Base-by-base conservation (phyloP, 2,113 vertebrate species). In the Cygnus atratus region DNA sequence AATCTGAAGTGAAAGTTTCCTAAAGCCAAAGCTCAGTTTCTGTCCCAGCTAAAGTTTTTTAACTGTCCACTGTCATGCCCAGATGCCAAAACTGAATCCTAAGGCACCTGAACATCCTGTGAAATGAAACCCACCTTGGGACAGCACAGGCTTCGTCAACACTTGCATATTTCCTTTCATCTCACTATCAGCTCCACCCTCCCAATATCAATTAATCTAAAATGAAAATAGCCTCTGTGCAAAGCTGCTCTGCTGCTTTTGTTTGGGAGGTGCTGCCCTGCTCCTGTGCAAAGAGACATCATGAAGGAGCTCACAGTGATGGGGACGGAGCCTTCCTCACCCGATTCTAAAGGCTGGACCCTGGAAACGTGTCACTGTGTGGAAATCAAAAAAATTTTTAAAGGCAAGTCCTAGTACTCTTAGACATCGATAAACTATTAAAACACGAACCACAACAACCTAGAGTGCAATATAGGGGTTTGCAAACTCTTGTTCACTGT, bases 241-340 rank as follows among this genome's bases (percentile, higher is more conserved):
- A 37, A 24, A 50, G 43, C 52, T 68, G 71, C 67, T 25, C 54
- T 48, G 48, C 54, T 33, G 0, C 13, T 43, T 44, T 46, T 1
- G 1, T 41, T 70, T 41, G 1, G 1, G 61, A 87, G 43, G 3
- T 9, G 33, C 54, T 85, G 25, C 20, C 26, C 41, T 57, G 41
- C 35, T 61, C 18, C 29, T 22, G 21, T 9, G 48, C 12, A 3
- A 20, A 15, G 0, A 2, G 26, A 43, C 35, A 70, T 24, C 48
- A 61, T 0, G 0, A 13, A 79, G n/a, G 17, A 75, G 8, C 15
- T 71, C 0, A 0, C 48, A 43, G 16, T 2, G 9, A 33, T 4
- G 24, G 25, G 43, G 43, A 55, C 33, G 25, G 25, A 81, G 14
- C 22, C 10, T 57, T 80, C 48, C 68, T 78, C 18, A 26, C 13